phyloP scores from a whole-genome alignment of 2,888 invertebrate genomes.

The Caenorhabditis sp. region DNA sequence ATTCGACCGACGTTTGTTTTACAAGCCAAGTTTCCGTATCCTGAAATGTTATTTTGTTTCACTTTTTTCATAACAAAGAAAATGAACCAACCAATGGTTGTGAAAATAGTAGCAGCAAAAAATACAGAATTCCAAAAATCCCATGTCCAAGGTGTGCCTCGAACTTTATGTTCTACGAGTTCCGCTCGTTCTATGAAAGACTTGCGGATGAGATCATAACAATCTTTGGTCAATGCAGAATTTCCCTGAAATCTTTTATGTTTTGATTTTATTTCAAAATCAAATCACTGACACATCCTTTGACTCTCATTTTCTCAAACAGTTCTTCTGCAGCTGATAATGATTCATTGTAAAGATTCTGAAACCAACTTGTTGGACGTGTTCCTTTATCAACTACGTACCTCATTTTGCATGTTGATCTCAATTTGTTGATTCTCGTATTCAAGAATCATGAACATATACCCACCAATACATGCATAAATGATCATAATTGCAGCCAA shows the following conservation, averaged over 20 bases:
- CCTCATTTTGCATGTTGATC: background rate
- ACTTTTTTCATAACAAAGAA: background rate
- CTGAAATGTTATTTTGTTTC: conserved; percentile 21
- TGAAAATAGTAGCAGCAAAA: conserved; percentile 64
- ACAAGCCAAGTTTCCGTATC: conserved; percentile 91
- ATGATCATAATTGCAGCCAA: conserved; percentile 30
- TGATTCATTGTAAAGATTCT: background rate
- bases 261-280: background rate
- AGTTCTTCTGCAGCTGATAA: background rate
- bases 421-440: conserved; percentile 11
- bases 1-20: conserved; percentile 84
- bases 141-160: conserved; percentile 55
- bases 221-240: background rate
- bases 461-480: conserved; percentile 39
- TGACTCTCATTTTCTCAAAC: background rate
- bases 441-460: conserved; percentile 34
- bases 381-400: background rate
- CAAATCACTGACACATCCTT: background rate
- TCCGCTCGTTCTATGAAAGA: conserved; percentile 20
- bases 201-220: conserved; percentile 28
- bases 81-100: conserved; percentile 74
- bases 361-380: background rate
- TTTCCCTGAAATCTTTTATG: background rate
- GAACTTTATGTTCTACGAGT: conserved; percentile 21
- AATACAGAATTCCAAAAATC: conserved; percentile 68